These are phyloP conservation scores for Rousettus madagascariensis DNA, from an alignment of 2,797 vertebrate genomes.

Conservation along the genomic window DNA sequence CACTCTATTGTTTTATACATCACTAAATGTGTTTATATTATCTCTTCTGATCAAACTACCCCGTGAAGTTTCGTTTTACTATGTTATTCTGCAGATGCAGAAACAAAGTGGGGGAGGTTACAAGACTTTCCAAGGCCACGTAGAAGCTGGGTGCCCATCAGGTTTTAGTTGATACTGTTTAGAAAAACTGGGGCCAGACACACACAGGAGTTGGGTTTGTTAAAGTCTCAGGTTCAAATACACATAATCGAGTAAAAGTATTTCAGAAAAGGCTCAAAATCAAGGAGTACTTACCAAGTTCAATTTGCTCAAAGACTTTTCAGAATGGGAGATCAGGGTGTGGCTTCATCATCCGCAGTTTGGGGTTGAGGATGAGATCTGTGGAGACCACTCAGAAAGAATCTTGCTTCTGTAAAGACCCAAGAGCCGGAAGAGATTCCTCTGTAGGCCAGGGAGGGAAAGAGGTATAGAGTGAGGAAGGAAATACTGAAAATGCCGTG, in stretches of 20 bases:
- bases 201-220: neutral
- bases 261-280: constrained; percentile 6
- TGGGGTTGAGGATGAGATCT: neutral
- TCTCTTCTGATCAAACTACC: neutral
- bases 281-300: neutral
- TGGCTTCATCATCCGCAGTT: neutral
- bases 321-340: neutral
- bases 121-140: neutral
- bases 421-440: neutral
- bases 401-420: neutral
- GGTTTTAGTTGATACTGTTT: neutral
- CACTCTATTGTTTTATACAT: neutral
- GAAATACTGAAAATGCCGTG: neutral
- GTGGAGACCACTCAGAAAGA: neutral
- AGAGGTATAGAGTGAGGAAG: neutral
- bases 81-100: neutral
- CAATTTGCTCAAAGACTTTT: neutral
- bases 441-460: neutral
- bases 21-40: neutral
- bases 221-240: neutral
- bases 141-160: neutral
- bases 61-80: neutral
- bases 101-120: neutral
- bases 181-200: neutral
- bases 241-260: neutral